These are phyloP conservation scores for Aradophagus sp. DNA, from an alignment of 1,140 invertebrate species.

Conservation along the genomic window DNA sequence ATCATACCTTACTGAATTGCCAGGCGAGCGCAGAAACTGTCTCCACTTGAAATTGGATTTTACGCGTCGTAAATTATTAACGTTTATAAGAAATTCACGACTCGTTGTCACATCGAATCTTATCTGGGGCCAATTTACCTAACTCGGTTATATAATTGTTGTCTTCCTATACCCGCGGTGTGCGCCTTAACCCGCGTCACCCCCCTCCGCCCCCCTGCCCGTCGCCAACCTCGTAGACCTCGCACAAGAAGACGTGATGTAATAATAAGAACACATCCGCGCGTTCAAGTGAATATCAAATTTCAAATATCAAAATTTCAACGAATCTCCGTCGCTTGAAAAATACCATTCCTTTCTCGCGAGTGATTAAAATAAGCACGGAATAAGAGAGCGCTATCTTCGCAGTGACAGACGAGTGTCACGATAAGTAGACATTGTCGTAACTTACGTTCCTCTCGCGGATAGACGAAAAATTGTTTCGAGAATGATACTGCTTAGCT, in stretches of 20 bases:
- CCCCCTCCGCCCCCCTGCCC: too few species aligned
- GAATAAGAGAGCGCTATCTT: too few species aligned
- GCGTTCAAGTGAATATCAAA: constrained; percentile 19
- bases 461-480: too few species aligned
- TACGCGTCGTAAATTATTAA: constrained; percentile 59
- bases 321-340: not conserved
- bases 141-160: constrained; percentile 57
- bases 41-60: constrained; percentile 57
- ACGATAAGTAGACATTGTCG: too few species aligned
- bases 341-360: not conserved
- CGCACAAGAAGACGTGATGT: constrained; percentile 26
- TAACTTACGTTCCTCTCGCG: too few species aligned
- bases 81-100: constrained; percentile 58
- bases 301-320: constrained; percentile 1
- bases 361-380: too few species aligned
- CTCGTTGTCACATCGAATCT: constrained; percentile 57
- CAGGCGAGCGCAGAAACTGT: constrained; percentile 52
- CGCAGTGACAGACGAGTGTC: too few species aligned
- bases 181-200: constrained; percentile 43
- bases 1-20: constrained; percentile 51
- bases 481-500: too few species aligned
- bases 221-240: constrained; percentile 15
- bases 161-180: constrained; percentile 38
- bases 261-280: constrained; percentile 27
- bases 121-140: constrained; percentile 56